Evolutionary conservation across 2,113 vertebrate genomes (phyloP).

Genomic region (Pollachius pollachius): DNA sequence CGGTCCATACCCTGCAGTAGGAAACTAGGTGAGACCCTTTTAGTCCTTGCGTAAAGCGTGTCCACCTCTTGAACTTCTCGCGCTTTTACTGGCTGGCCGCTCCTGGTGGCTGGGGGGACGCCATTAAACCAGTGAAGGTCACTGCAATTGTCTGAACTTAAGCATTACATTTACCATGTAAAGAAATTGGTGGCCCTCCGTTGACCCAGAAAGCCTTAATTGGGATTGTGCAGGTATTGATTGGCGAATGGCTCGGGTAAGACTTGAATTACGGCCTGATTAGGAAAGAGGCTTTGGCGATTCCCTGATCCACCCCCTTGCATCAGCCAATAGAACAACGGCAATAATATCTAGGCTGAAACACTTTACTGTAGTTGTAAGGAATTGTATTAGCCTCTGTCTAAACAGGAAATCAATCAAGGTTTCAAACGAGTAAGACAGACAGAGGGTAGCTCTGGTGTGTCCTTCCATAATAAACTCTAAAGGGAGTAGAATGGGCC

Average conservation of each 20-base stretch:
- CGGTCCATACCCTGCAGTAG: too few species aligned
- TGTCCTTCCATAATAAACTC: neutral
- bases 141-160: slow-evolving; percentile 69
- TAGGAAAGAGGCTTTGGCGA: slow-evolving; percentile 46
- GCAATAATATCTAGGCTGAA: slow-evolving; percentile 67
- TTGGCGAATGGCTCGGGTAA: slow-evolving; percentile 63
- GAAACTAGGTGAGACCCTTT: too few species aligned
- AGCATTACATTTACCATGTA: slow-evolving; percentile 77
- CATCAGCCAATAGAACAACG: slow-evolving; percentile 50
- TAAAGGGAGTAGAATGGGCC: slow-evolving; percentile 9
- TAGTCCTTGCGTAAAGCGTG: neutral
- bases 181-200: slow-evolving; percentile 74
- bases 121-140: slow-evolving; percentile 75
- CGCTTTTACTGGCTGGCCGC: slow-evolving; percentile 60
- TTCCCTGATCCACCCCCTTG: slow-evolving; percentile 50
- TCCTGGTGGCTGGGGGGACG: slow-evolving; percentile 53
- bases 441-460: neutral
- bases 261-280: slow-evolving; percentile 74
- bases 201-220: slow-evolving; percentile 76
- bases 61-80: slow-evolving; percentile 43
- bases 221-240: slow-evolving; percentile 78
- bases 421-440: slow-evolving; percentile 6
- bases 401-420: slow-evolving; percentile 45
- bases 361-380: slow-evolving; percentile 40
- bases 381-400: slow-evolving; percentile 48